Base-by-base conservation (phyloP, 2,888 invertebrate species). In the Ectemnius lituratus region DNA sequence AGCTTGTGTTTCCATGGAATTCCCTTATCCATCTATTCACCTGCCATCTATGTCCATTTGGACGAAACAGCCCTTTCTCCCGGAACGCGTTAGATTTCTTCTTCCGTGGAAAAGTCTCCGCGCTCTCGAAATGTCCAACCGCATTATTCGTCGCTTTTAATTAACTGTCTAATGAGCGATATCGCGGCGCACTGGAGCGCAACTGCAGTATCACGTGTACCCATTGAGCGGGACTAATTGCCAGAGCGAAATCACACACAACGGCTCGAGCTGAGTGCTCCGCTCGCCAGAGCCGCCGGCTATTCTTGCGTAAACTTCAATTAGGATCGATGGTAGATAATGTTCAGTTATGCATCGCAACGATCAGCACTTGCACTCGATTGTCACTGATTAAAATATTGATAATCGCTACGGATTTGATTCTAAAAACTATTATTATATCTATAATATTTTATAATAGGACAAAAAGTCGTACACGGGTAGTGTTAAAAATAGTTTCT, bases 291-390 rank as follows among this genome's bases (percentile, higher is more conserved):
- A 37, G 66, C 62, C 66, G 58, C 73, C 57, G 37, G 76, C 74
- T 73, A 73, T 80, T 78, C 72, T 82, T 78, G 76, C 71, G 70
- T 80, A 78, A 80, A 66, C 78, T 63, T 71, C 75, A 79, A 82
- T 82, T 82, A 82, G 80, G 69, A 62, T 57, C 63, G 16, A 65
- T 11, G 37, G 37, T 37, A 37, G 79, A 75, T 79, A 72, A 60
- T 63, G 52, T 23, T 28, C 20, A 45, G 70, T 70, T 70, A 70
- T 70, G 71, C 46, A 65, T n/a, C 52, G 16, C 8, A 63, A 23
- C 75, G 78, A 78, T 81, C 78, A 73, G 67, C 80, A 81, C 81
- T 76, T 82, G 70, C 78, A 62, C 74, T 75, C 62, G 77, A 78
- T 68, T 69, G 70, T 52, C 47, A 71, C 16, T 16, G 14, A 52